Evolutionary conservation across 2,888 invertebrate species (phyloP), one percentile per base, ranked within the genome.

Genomic region (Eupithecia inturbata): DNA sequence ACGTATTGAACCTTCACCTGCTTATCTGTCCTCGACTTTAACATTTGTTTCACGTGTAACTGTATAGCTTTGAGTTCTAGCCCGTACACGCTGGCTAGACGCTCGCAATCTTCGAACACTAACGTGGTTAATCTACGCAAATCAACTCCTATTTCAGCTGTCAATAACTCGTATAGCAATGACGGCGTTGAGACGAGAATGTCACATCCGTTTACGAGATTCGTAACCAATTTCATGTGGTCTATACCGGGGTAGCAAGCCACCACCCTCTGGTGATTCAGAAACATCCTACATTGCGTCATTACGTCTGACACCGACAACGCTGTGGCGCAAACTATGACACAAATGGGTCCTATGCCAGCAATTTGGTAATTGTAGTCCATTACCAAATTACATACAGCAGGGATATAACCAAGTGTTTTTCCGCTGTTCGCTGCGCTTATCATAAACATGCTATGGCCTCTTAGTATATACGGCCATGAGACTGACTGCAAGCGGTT

Each of bases 91-190:
- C 94, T 89, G 2, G 96, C 87, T 41, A 97, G 88, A 14, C 95
- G 87, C 80, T 97, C 97, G 39, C 96, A 95, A 82, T 97, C 96
- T 84, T 97, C 97, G 0, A 98, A 86, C 7, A 97, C 95, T 57
- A 97, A 87, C 80, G 96, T 96, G 19, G 95, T 95, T 1, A 97
- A 88, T 33, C 96, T 91, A 10, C 95, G 92, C 3, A 97, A 91
- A 84, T 96, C 96, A 0, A 97, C 77, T 82, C 93, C 84, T 85
- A 93, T 84, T 62, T 91, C 88, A 0, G 82, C 87, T 84, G 80
- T 92, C 77, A 82, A 95, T 76, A 85, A 96, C 83, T 81, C 96
- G 84, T 75, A 93, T 80, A 83, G 95, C 87, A 85, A 95, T 0
- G 95, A 88, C 0, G 97, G 97, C 0, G 97, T 97, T 10, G 96